phyloP scores from a whole-genome alignment of 2,113 vertebrate species.

The Xiphophorus couchianus region DNA sequence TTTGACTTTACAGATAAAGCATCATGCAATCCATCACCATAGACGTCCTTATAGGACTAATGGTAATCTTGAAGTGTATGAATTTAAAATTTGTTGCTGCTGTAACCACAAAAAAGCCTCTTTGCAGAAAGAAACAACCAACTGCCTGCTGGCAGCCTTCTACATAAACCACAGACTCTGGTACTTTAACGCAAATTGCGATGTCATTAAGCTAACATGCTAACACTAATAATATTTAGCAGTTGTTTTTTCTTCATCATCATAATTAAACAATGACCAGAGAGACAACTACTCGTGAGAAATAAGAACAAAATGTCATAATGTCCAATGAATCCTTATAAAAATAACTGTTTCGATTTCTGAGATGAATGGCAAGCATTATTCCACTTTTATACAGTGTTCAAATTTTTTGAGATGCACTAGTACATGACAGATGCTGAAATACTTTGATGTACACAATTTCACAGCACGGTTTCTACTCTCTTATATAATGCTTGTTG shows the following conservation, averaged over 20 bases:
- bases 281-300: neutral
- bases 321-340: neutral
- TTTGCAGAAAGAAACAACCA: neutral
- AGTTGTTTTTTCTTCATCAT: neutral
- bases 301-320: neutral
- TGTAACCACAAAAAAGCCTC: neutral
- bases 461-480: neutral
- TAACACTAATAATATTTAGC: no score
- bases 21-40: neutral
- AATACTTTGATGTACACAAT: conserved; percentile 7
- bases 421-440: neutral
- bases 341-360: no score
- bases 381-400: no score
- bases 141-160: neutral
- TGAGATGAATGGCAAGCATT: no score
- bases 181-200: no score
- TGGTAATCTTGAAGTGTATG: neutral
- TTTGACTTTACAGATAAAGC: neutral
- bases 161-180: no score
- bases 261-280: no score
- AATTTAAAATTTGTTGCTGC: neutral
- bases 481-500: conserved; percentile 11
- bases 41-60: neutral
- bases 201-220: neutral
- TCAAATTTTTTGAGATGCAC: no score